Percentiles rank a stretch among this genome's conserved stretches.
Evolutionary conservation across 2,888 invertebrate species (phyloP).

Genomic region (Ichneumoninae sp.): DNA sequence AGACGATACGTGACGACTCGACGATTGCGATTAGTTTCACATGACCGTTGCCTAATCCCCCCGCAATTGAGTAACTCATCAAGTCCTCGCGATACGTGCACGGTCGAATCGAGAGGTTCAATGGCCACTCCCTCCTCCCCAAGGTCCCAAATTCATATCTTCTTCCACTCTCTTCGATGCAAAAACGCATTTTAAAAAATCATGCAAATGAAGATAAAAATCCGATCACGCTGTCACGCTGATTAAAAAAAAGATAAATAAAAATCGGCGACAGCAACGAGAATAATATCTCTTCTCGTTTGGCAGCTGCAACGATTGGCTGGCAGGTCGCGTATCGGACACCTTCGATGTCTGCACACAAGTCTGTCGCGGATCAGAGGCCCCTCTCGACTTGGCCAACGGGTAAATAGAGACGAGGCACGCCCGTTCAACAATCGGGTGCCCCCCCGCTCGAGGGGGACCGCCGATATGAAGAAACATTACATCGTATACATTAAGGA

Average conservation of each 20-base stretch:
- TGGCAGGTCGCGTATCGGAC: conserved; percentile 72
- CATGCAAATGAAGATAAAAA: not conserved
- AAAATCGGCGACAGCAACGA: conserved; percentile 7
- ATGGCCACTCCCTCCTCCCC: conserved; percentile 24
- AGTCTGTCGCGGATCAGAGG: conserved; percentile 55
- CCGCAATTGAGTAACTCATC: conserved; percentile 52
- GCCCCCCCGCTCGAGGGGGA: conserved; percentile 28
- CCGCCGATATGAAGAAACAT: conserved; percentile 64
- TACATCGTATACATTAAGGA: conserved; percentile 56
- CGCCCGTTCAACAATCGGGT: conserved; percentile 31
- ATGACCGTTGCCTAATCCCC: conserved; percentile 53
- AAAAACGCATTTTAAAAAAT: not conserved
- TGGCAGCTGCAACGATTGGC: conserved; percentile 69
- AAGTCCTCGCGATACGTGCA: conserved; percentile 6
- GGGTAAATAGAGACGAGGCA: conserved; percentile 35
- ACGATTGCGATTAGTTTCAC: conserved; percentile 40
- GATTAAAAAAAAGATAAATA: conserved; percentile 22
- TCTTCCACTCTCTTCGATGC: not conserved
- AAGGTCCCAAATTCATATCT: not conserved
- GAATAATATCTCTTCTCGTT: conserved; percentile 56
- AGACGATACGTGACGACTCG: conserved; percentile 52
- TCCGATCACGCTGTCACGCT: not conserved
- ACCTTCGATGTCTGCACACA: conserved; percentile 64
- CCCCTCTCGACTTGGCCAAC: conserved; percentile 26
- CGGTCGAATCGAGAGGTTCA: conserved; percentile 58